Evolutionary conservation across 2,113 vertebrate species (phyloP).

Genomic region (Notothenia coriiceps): DNA sequence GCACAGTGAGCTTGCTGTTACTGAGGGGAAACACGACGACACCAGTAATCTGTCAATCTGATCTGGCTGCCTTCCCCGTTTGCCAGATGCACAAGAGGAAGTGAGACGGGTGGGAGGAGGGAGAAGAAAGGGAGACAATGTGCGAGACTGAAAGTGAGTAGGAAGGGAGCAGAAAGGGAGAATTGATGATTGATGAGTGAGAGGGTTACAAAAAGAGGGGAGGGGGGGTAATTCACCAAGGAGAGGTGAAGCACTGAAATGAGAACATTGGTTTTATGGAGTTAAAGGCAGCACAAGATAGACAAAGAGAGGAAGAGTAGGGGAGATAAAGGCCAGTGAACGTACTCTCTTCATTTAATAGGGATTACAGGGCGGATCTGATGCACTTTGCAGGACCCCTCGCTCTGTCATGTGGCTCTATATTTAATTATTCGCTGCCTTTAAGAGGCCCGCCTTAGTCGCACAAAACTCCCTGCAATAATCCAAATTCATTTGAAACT

Average conservation of each 20-base stretch:
- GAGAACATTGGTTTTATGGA: slow-evolving; percentile 64
- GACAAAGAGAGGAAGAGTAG: slow-evolving; percentile 53
- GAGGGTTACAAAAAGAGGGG: slow-evolving; percentile 9
- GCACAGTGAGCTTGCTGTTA: neutral
- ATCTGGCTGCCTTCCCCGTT: slow-evolving; percentile 44
- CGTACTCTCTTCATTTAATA: slow-evolving; percentile 74
- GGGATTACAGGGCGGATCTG: slow-evolving; percentile 79
- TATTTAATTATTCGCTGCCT: slow-evolving; percentile 78
- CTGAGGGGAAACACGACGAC: slow-evolving; percentile 38
- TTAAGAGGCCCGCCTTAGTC: slow-evolving; percentile 54
- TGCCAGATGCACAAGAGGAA: slow-evolving; percentile 29
- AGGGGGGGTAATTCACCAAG: slow-evolving; percentile 17
- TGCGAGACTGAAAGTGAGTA: slow-evolving; percentile 11
- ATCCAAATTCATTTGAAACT: slow-evolving; percentile 74
- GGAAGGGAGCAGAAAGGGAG: slow-evolving; percentile 24
- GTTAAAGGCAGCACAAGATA: slow-evolving; percentile 62
- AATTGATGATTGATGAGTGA: slow-evolving; percentile 28
- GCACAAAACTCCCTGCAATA: slow-evolving; percentile 59
- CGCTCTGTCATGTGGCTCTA: slow-evolving; percentile 72
- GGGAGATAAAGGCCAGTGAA: slow-evolving; percentile 64
- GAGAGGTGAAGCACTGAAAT: slow-evolving; percentile 39
- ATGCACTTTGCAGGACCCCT: slow-evolving; percentile 76
- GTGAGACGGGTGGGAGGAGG: neutral
- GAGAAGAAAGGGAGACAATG: neutral
- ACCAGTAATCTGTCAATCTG: slow-evolving; percentile 74